Conservation (phyloP, 2,113 vertebrate species). For the Eidolon helvum region DNA sequence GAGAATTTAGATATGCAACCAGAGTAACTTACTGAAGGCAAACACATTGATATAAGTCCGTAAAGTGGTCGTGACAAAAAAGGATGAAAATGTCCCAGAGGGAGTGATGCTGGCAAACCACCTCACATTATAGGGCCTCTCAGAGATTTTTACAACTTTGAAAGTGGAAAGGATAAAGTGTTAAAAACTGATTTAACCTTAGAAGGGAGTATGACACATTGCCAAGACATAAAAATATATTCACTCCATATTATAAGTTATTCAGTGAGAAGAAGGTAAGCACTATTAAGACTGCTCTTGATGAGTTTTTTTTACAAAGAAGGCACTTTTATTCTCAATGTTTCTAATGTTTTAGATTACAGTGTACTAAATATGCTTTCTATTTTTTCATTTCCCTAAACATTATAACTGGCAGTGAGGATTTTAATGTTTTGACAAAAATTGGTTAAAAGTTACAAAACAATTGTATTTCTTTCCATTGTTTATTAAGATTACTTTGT, state of each 20-base stretch:
- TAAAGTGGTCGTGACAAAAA: neutral
- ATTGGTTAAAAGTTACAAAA: neutral
- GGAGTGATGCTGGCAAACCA: neutral
- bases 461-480: neutral
- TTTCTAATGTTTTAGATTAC: conserved; percentile 24
- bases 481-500: neutral
- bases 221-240: neutral
- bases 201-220: neutral
- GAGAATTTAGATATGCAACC: neutral
- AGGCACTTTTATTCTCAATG: neutral
- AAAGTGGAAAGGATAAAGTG: neutral
- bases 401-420: neutral
- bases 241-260: neutral
- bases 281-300: neutral
- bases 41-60: neutral
- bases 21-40: neutral
- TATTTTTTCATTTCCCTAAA: neutral
- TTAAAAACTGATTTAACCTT: neutral
- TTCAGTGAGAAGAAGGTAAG: neutral
- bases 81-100: neutral
- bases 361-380: neutral
- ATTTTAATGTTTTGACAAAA: neutral
- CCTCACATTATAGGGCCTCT: neutral
- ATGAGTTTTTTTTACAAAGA: neutral
- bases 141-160: neutral